Evolutionary conservation across 2,888 invertebrate genomes (phyloP).

Genomic region (Thalpophila matura): DNA sequence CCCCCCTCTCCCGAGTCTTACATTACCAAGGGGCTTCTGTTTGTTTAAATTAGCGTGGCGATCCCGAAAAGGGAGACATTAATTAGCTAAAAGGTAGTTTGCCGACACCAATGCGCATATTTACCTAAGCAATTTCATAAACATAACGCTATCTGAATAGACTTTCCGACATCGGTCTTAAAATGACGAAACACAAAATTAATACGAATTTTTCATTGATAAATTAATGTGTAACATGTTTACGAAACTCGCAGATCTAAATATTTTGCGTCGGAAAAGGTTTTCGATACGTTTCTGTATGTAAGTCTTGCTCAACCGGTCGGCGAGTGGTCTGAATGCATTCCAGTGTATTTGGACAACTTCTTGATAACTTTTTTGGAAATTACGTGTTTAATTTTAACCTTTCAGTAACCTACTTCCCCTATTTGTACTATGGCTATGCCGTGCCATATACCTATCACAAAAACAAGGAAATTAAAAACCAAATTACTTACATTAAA

Average conservation of each 20-base stretch:
- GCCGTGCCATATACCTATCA: background rate
- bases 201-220: conserved; percentile 22
- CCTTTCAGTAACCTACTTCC: too few relatives aligned
- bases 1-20: too few relatives aligned
- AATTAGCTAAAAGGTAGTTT: too few relatives aligned
- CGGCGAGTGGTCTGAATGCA: conserved; percentile 2
- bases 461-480: too few relatives aligned
- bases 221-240: conserved; percentile 4
- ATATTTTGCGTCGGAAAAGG: conserved; percentile 34
- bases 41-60: too few relatives aligned
- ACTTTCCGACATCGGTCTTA: background rate
- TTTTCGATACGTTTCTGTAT: conserved; percentile 9
- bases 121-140: background rate
- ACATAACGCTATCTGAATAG: background rate
- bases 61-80: too few relatives aligned
- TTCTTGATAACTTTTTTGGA: conserved; percentile 1
- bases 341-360: conserved; percentile 24
- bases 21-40: too few relatives aligned
- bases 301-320: conserved; percentile 27
- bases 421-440: background rate
- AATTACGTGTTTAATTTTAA: background rate
- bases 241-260: conserved; percentile 36
- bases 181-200: conserved; percentile 14
- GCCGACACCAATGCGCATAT: background rate
- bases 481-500: too few relatives aligned